Evolutionary conservation across 2,888 invertebrate genomes (phyloP).

Genomic region (Rhamphomyia laevipes): DNA sequence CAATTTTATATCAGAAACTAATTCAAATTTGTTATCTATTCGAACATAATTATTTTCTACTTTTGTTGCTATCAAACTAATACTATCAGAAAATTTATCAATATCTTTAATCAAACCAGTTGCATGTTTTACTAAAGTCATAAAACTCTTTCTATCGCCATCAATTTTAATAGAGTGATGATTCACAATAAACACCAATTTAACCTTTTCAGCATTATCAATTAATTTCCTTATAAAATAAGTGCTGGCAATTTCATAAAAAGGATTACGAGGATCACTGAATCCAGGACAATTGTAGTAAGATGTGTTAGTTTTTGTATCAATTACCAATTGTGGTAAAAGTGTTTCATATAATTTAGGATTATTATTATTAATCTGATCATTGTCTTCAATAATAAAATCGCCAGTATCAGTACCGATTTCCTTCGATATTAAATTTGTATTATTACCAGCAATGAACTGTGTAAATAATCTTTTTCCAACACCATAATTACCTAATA

Average conservation of each 20-base stretch:
- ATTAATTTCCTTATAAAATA: constrained; percentile 14
- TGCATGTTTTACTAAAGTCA: constrained; percentile 7
- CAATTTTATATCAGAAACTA: constrained; percentile 3
- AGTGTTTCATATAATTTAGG: constrained; percentile 1
- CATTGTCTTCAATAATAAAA: constrained; percentile 5
- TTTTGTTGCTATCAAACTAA: constrained; percentile 14
- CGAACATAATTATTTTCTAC: constrained; percentile 4
- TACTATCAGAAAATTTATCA: constrained; percentile 4
- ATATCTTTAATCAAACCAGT: constrained; percentile 6
- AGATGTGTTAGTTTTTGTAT: neutral
- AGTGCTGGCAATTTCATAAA: constrained; percentile 11
- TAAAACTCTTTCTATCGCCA: constrained; percentile 10
- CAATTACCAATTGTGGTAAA: constrained; percentile 7
- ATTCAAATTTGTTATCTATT: neutral
- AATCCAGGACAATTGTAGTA: constrained; percentile 16
- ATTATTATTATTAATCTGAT: neutral
- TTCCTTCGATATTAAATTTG: constrained; percentile 4
- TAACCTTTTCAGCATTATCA: constrained; percentile 7
- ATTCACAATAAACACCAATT: constrained; percentile 11
- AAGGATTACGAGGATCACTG: constrained; percentile 11
- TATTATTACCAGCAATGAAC: neutral
- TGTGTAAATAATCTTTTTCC: neutral
- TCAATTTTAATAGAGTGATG: constrained; percentile 8
- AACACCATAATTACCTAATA: neutral
- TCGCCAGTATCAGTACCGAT: constrained; percentile 5